Evolutionary conservation across 2,113 vertebrate genomes (phyloP), one percentile per base, ranked within the genome.

Genomic region (Phrynosoma platyrhinos): DNA sequence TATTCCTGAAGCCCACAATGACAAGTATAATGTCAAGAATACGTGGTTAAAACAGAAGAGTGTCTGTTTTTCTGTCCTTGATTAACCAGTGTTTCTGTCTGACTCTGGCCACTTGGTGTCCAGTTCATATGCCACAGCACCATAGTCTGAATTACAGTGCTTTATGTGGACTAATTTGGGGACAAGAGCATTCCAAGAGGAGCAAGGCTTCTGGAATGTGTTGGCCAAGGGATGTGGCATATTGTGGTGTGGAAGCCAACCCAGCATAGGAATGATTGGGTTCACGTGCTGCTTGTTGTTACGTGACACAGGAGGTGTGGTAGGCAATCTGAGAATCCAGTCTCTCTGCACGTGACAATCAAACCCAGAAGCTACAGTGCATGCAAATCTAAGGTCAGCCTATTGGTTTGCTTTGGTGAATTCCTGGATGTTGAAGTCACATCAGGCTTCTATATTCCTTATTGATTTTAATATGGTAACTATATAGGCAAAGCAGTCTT

Each of bases 251-350:
- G 36, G 32, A 32, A 42, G 79, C 47, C 36, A 74, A 7, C 13
- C 69, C 27, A 42, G 25, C 40, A 5, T 79, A 66, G 23, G 18
- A 77, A 66, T 88, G 16, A 52, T 8, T 82, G 52, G 55, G 27
- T 82, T 75, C 53, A 58, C 32, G 36, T 32, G 79, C 66, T 83
- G 42, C 55, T 78, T 83, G 40, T 55, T 83, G 36, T 83, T 83
- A 66, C 20, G 64, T 52, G 40, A 47, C 42, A 77, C 23, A 88
- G 62, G 58, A 83, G 42, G 80, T 83, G 58, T 87, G 66, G 79
- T 9, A 30, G 30, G 62, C 30, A 83, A 68, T 83, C 9, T 47
- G 40, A 77, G 66, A 77, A 83, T 77, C 72, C 42, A 32, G 72
- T 77, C 76, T 68, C 14, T 55, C 23, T 27, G 36, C 72, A 83